Evolutionary conservation across 2,888 invertebrate genomes (phyloP).

Genomic region (Bellardia bayeri): DNA sequence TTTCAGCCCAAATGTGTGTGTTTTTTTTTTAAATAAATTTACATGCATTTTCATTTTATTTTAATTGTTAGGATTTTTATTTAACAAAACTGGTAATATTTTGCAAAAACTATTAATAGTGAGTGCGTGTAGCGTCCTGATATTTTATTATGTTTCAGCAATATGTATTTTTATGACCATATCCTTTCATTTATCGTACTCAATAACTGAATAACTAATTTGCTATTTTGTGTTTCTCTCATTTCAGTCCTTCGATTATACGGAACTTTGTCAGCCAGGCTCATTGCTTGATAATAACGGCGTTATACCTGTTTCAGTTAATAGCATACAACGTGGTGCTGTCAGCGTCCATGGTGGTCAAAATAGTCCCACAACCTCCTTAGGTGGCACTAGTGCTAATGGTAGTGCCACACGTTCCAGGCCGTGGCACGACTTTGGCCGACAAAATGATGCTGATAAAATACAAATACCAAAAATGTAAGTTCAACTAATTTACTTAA

Average conservation of each 20-base stretch:
- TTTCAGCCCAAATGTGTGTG: conserved; percentile 33
- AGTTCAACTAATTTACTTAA: conserved; percentile 85
- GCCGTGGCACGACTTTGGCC: conserved; percentile 97
- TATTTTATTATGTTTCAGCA: conserved; percentile 14
- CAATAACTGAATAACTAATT: conserved; percentile 10
- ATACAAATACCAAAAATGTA: conserved; percentile 99
- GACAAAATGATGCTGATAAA: conserved; percentile 97
- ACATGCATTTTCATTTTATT: neutral
- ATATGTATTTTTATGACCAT: conserved; percentile 9
- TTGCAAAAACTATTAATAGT: conserved; percentile 29
- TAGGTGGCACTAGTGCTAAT: conserved; percentile 86
- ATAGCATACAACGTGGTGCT: conserved; percentile 85
- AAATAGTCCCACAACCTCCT: conserved; percentile 84
- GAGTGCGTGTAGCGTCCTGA: conserved; percentile 72
- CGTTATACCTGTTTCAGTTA: conserved; percentile 85
- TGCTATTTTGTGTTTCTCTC: conserved; percentile 57
- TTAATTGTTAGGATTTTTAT: conserved; percentile 12
- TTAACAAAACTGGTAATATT: conserved; percentile 67
- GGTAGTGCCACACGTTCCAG: conserved; percentile 90
- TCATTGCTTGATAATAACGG: conserved; percentile 85
- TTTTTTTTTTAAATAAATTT: conserved; percentile 31
- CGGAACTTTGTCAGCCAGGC: conserved; percentile 92
- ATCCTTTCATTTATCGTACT: conserved; percentile 12
- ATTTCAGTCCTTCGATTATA: conserved; percentile 95
- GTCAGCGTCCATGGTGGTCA: conserved; percentile 85